Percentiles rank a stretch among this genome's conserved stretches.
Evolutionary conservation across 1,140 invertebrate genomes (phyloP).

Genomic region (Drosophila serrata): DNA sequence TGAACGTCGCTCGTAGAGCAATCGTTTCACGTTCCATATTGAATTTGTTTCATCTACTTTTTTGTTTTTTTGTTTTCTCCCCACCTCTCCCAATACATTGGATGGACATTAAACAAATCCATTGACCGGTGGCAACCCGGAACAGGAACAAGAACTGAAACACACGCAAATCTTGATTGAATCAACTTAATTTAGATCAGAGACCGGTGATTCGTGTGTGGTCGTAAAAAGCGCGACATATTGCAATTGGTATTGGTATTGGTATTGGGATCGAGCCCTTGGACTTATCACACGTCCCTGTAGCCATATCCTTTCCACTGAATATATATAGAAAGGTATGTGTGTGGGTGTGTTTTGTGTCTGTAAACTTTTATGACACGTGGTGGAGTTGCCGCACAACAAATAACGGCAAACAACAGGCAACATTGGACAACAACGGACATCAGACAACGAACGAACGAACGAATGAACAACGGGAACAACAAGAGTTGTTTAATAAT

Average conservation of each 20-base stretch:
- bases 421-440: constrained; percentile 25
- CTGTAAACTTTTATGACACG: constrained; percentile 83
- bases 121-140: constrained; percentile 46
- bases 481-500: constrained; percentile 79
- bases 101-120: constrained; percentile 75
- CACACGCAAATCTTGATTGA: constrained; percentile 80
- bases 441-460: constrained; percentile 22
- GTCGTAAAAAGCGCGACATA: constrained; percentile 81
- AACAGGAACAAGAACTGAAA: constrained; percentile 21
- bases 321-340: not conserved
- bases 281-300: constrained; percentile 76
- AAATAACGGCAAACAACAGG: constrained; percentile 52
- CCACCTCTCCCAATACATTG: not conserved
- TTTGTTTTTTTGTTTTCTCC: too few species aligned
- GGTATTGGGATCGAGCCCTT: constrained; percentile 12
- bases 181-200: constrained; percentile 83
- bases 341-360: constrained; percentile 38
- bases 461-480: constrained; percentile 39
- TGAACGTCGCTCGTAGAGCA: constrained; percentile 36
- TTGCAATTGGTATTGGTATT: constrained; percentile 49
- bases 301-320: constrained; percentile 10
- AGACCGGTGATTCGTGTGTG: constrained; percentile 77
- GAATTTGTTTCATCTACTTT: constrained; percentile 51
- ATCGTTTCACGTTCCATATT: constrained; percentile 77
- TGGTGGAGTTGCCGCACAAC: constrained; percentile 65